Evolutionary conservation across 2,888 invertebrate genomes (phyloP).

Genomic region (Choreutis nemorana): DNA sequence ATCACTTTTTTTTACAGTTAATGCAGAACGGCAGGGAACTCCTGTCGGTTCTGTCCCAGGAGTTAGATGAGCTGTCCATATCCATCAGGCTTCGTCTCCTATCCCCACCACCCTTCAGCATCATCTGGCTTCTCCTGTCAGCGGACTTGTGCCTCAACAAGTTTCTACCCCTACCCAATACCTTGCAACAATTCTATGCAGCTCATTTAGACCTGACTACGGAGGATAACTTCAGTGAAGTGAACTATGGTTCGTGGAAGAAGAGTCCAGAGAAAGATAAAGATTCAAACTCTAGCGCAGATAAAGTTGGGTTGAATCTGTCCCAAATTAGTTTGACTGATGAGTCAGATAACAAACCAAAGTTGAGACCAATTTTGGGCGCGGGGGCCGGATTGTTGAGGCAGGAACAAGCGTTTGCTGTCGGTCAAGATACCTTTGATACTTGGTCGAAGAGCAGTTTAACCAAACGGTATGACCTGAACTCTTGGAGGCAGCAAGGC

Average conservation of each 20-base stretch:
- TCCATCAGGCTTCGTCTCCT: slow-evolving; percentile 43
- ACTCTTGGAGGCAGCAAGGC: slow-evolving; percentile 47
- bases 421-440: slow-evolving; percentile 35
- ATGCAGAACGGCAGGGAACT: slow-evolving; percentile 58
- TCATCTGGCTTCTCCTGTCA: slow-evolving; percentile 49
- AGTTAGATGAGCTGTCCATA: slow-evolving; percentile 47
- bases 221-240: slow-evolving; percentile 46
- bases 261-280: slow-evolving; percentile 36
- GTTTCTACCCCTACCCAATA: slow-evolving; percentile 50
- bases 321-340: slow-evolving; percentile 38
- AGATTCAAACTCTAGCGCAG: slow-evolving; percentile 17
- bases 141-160: slow-evolving; percentile 54
- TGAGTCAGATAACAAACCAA: slow-evolving; percentile 45
- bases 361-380: slow-evolving; percentile 47
- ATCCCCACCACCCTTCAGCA: slow-evolving; percentile 39
- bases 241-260: slow-evolving; percentile 54
- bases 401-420: slow-evolving; percentile 31
- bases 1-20: slow-evolving; percentile 37
- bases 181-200: slow-evolving; percentile 53
- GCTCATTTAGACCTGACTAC: slow-evolving; percentile 42
- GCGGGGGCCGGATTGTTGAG: slow-evolving; percentile 43
- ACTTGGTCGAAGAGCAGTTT: slow-evolving; percentile 40
- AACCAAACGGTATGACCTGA: slow-evolving; percentile 45
- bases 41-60: slow-evolving; percentile 36
- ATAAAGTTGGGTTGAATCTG: slow-evolving; percentile 34